A percentile compares a stretch with the other conserved stretches of the same genome.
These are phyloP conservation scores for Diarsia rubi DNA, from an alignment of 2,888 invertebrate genomes.

Conservation along the genomic window DNA sequence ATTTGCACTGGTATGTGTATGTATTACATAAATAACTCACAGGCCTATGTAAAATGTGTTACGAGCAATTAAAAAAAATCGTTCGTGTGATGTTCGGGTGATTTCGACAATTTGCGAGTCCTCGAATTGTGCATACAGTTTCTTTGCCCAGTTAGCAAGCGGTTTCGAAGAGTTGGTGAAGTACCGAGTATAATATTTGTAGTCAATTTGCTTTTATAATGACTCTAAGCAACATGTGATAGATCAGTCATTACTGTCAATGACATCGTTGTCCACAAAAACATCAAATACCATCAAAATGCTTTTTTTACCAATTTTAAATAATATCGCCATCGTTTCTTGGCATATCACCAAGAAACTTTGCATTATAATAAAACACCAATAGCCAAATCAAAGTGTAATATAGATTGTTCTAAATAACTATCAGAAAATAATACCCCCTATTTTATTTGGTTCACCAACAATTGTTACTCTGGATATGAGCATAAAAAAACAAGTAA, in stretches of 20 bases:
- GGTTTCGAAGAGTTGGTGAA: background rate
- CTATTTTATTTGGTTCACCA: too few relatives aligned
- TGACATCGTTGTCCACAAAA: too few relatives aligned
- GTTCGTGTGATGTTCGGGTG: background rate
- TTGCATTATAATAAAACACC: background rate
- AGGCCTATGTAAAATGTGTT: conserved; percentile 2
- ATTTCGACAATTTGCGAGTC: background rate
- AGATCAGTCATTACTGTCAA: background rate
- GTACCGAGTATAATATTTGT: too few relatives aligned
- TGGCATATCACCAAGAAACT: background rate
- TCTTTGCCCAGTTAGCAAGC: background rate
- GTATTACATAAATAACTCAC: conserved; percentile 20
- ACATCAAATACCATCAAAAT: too few relatives aligned
- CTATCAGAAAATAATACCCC: background rate
- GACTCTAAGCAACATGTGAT: background rate
- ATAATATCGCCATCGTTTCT: too few relatives aligned
- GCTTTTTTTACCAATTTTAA: background rate
- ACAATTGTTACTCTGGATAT: too few relatives aligned
- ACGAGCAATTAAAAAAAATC: conserved; percentile 13
- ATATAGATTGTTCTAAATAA: background rate
- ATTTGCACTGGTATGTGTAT: background rate
- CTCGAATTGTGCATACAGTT: background rate
- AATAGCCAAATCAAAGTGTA: background rate
- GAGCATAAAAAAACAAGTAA: too few relatives aligned
- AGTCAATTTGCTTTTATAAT: background rate